A percentile compares a stretch with the other conserved stretches of the same genome.
Evolutionary conservation across 1,140 invertebrate genomes (phyloP).

Genomic region (Scaptomyza hsui): DNA sequence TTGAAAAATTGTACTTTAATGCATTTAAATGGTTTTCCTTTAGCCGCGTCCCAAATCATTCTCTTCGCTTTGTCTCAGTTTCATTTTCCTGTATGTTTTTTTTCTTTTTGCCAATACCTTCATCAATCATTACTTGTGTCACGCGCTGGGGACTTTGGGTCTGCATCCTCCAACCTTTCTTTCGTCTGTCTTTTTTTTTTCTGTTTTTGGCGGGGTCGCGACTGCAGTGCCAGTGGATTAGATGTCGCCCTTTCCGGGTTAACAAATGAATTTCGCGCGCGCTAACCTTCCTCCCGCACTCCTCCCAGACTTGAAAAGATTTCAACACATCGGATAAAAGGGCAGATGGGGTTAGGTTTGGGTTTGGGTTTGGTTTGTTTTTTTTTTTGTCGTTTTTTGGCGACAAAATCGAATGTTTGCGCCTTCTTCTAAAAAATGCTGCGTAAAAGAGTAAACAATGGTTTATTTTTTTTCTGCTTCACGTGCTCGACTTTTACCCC

Average conservation of each 20-base stretch:
- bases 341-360: slow-evolving; percentile 19
- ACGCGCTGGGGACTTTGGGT: slow-evolving; percentile 50
- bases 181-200: not conserved
- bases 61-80: slow-evolving; percentile 8
- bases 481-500: not conserved
- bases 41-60: slow-evolving; percentile 22
- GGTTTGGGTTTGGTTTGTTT: not conserved
- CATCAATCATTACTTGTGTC: slow-evolving; percentile 78
- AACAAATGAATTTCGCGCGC: slow-evolving; percentile 79
- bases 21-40: slow-evolving; percentile 69
- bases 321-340: slow-evolving; percentile 55
- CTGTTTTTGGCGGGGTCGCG: slow-evolving; percentile 51
- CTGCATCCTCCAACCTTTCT: slow-evolving; percentile 34
- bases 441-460: slow-evolving; percentile 72
- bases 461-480: slow-evolving; percentile 40
- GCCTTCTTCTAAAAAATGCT: slow-evolving; percentile 19
- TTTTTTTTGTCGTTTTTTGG: slow-evolving; percentile 16
- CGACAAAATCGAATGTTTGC: slow-evolving; percentile 45
- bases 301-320: slow-evolving; percentile 64
- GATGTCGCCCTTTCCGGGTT: slow-evolving; percentile 74
- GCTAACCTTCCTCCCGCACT: not conserved
- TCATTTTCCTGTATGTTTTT: slow-evolving; percentile 18
- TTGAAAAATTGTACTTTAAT: slow-evolving; percentile 49
- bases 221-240: slow-evolving; percentile 76
- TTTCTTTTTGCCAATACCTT: slow-evolving; percentile 65